These are phyloP conservation scores for Baryphthengus martii DNA, from an alignment of 2,113 vertebrate genomes.

Conservation along the genomic window DNA sequence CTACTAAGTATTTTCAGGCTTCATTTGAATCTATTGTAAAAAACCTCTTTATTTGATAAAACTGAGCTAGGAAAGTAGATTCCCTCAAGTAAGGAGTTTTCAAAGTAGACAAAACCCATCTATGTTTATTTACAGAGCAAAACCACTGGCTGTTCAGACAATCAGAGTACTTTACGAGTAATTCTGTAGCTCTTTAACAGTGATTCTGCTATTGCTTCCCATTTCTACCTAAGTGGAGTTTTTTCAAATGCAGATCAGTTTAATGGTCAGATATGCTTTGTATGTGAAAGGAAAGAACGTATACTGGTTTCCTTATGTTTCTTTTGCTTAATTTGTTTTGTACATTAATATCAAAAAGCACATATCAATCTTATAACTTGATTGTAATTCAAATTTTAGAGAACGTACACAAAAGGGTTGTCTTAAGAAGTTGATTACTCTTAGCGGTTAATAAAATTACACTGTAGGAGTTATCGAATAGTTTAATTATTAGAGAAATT, in stretches of 20 bases:
- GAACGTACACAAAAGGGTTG: neutral
- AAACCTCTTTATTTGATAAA: constrained; percentile 1
- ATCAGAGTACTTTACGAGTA: neutral
- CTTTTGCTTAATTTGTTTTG: neutral
- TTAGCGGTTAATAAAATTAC: neutral
- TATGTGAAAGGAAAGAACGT: neutral
- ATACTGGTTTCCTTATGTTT: neutral
- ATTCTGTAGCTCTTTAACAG: neutral
- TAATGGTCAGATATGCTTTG: neutral
- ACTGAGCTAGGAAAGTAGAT: neutral
- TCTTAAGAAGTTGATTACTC: neutral
- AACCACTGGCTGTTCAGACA: neutral
- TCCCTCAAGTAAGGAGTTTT: neutral
- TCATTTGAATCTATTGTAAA: neutral
- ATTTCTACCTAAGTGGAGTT: neutral
- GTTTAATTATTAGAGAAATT: neutral
- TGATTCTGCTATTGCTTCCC: neutral
- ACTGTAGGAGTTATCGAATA: neutral
- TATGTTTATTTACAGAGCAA: neutral
- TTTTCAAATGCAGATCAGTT: neutral
- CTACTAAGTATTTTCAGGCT: neutral
- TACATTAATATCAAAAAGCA: neutral
- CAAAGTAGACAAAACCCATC: neutral
- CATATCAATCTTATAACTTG: neutral
- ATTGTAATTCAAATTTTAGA: neutral